A percentile compares a stretch with the other conserved stretches of the same genome.
These are phyloP conservation scores for Buphagus erythrorhynchus DNA, from an alignment of 2,797 vertebrate genomes.

Conservation along the genomic window DNA sequence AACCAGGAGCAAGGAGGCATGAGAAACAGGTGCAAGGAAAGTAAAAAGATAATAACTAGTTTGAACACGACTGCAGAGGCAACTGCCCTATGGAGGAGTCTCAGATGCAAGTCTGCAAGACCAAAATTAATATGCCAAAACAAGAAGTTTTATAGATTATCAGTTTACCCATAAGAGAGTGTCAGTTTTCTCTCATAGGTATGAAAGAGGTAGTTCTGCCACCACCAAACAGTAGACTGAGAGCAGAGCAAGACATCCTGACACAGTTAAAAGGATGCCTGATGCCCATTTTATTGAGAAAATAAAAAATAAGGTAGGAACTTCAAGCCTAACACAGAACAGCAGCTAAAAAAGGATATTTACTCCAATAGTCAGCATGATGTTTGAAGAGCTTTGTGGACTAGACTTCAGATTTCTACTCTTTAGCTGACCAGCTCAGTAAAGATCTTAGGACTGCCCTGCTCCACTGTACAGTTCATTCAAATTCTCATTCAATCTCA, in stretches of 20 bases:
- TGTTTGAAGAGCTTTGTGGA: neutral
- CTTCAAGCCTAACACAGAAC: neutral
- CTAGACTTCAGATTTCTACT: neutral
- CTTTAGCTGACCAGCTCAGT: neutral
- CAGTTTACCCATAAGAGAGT: neutral
- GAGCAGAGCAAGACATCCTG: neutral
- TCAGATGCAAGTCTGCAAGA: neutral
- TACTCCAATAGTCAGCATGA: neutral
- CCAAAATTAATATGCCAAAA: neutral
- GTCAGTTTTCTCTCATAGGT: neutral
- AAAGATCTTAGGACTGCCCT: neutral
- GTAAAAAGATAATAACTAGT: neutral
- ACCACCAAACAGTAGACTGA: neutral
- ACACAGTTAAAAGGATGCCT: neutral
- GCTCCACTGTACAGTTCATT: neutral
- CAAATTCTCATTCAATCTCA: neutral
- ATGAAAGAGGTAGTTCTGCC: neutral
- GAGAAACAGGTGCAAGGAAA: neutral
- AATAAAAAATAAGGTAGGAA: neutral
- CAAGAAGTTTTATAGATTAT: neutral
- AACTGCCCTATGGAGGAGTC: neutral
- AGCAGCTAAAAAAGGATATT: neutral
- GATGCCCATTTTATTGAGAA: neutral
- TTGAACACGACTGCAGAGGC: fast-evolving
- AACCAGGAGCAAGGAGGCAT: neutral